These are phyloP conservation scores for Pseudococcus viburni DNA, from an alignment of 2,888 invertebrate genomes.

Conservation along the genomic window DNA sequence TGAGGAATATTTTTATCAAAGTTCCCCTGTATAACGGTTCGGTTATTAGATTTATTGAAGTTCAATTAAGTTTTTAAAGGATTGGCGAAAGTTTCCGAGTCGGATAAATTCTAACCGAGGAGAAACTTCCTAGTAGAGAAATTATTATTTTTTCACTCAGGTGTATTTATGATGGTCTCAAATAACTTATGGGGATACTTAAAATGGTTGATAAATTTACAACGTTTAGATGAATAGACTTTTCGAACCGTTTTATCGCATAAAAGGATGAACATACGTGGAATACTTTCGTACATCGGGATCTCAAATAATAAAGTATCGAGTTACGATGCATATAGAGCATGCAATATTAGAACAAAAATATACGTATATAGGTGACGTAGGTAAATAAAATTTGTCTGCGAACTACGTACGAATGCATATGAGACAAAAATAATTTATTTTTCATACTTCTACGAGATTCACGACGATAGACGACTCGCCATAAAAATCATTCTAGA, in stretches of 20 bases:
- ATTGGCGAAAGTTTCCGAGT: neutral
- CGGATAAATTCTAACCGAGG: neutral
- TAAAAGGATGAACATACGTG: neutral
- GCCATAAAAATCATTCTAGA: neutral
- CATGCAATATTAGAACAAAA: neutral
- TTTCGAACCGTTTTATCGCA: neutral
- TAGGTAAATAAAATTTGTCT: neutral
- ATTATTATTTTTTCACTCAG: conserved; percentile 14
- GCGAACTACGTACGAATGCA: neutral
- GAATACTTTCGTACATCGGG: too few species aligned
- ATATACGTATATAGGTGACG: neutral
- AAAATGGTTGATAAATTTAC: neutral
- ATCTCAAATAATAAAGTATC: neutral
- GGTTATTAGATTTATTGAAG: conserved; percentile 37
- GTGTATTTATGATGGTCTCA: neutral
- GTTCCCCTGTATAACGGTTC: neutral
- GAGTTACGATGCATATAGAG: neutral
- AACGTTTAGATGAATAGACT: neutral
- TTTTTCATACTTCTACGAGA: neutral
- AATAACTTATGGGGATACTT: neutral
- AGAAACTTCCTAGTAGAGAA: neutral
- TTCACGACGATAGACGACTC: neutral
- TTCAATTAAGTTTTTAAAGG: conserved; percentile 19
- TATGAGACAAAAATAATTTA: neutral
- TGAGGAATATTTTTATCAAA: conserved; percentile 12